Evolutionary conservation across 2,888 invertebrate genomes (phyloP).

Genomic region (Crossocerus cetratus): DNA sequence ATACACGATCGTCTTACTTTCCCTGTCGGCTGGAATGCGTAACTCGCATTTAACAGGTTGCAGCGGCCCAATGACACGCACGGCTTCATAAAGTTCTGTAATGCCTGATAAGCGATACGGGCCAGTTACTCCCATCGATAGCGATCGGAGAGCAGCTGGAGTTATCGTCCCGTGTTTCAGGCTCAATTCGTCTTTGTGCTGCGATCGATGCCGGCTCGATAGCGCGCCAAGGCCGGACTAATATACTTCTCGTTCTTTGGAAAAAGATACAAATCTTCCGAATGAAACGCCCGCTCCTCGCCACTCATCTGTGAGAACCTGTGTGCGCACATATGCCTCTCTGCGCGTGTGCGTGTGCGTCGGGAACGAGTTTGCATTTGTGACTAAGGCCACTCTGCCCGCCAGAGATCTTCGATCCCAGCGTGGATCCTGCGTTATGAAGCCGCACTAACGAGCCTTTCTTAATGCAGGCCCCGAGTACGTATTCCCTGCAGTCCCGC

Average conservation of each 20-base stretch:
- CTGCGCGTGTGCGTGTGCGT: background rate
- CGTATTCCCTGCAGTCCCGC: background rate
- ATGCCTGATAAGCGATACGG: slow-evolving; percentile 15
- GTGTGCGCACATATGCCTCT: background rate
- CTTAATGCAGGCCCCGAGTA: background rate
- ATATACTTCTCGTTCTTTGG: slow-evolving; percentile 38
- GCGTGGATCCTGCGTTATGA: background rate
- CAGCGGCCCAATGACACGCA: background rate
- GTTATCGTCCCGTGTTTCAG: slow-evolving; percentile 34
- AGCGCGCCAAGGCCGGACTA: slow-evolving; percentile 42
- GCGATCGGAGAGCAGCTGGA: slow-evolving; percentile 36
- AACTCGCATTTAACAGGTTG: no score
- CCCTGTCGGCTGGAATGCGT: no score
- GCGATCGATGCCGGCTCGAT: slow-evolving; percentile 30
- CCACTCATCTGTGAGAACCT: background rate
- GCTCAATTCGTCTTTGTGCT: slow-evolving; percentile 42
- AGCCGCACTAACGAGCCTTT: background rate
- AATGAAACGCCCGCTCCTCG: background rate
- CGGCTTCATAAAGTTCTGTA: background rate
- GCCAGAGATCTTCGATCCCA: background rate
- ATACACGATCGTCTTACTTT: no score
- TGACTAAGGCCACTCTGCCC: slow-evolving; percentile 5
- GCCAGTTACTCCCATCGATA: slow-evolving; percentile 35
- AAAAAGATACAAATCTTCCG: slow-evolving; percentile 22
- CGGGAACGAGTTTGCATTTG: slow-evolving; percentile 1